Evolutionary conservation across 2,113 vertebrate genomes (phyloP), one percentile per base, ranked within the genome.

Genomic region (Burhinus bistriatus): DNA sequence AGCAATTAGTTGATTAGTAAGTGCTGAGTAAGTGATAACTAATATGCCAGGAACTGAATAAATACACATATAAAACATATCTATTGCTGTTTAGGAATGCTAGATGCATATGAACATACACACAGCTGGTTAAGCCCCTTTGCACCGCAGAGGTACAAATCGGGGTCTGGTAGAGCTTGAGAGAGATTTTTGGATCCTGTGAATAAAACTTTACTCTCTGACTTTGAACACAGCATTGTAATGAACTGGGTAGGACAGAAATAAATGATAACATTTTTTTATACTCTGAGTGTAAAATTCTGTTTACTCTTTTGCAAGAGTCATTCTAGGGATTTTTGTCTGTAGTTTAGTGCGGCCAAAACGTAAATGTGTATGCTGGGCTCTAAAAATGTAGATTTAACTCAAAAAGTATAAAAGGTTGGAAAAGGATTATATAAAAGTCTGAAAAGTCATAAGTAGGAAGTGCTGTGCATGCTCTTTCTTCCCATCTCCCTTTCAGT

Each of bases 381-480:
- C 40, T 77, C 42, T 59, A 32, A 76, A 94, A 94, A 71, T 58
- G 42, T 69, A 29, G 49, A 36, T 89, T 82, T 49, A 65, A 90
- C 19, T 87, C 27, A n/a, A 76, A 89, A 90, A 16, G 32, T 77
- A 42, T 38, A 30, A 83, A 81, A 76, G 47, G 9, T 26, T 84
- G 70, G 16, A 5, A 23, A 85, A 82, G 7, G 73, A 65, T 82
- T 89, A 69, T 9, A 15, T 36, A 16, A 42, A 73, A 92, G 65
- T 55, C 44, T 58, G 80, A n/a, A 47, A 76, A 64, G 25, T 83
- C 11, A 0, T 75, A 85, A 85, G 38, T 51, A 71, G 59, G 55
- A 95, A 94, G 16, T 91, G 82, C 78, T 84, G 78, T 91, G 58
- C 62, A 9, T 58, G 62, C 87, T 87, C 9, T 94, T 95, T 93